Evolutionary conservation across 2,797 vertebrate species (phyloP), one percentile per base, ranked within the genome.

Genomic region (Phrynocephalus vlangalii): DNA sequence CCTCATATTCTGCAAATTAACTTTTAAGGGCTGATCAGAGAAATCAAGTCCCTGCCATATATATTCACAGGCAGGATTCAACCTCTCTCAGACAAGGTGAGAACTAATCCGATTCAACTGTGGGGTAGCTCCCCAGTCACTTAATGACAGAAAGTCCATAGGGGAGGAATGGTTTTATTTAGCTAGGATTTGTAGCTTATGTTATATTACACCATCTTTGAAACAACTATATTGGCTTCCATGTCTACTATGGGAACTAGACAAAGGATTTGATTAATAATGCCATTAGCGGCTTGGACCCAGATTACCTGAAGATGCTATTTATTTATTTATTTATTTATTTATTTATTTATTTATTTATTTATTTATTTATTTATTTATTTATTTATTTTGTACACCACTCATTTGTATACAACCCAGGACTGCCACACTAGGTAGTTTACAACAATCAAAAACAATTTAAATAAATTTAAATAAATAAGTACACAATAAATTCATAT

Each of bases 1-100:
- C 26, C 8, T 87, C 79, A 52, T 28, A 89, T 70, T 9, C 83
- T 86, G 18, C 67, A 84, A 87, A 85, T 89, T 68, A 5, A 9
- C 87, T 3, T 85, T 3, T 85, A 48, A 71, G 75, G 11, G 56
- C 0, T 85, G 52, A 87, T 33, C 60, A 56, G 24, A 48, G 44
- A 66, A 26, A 75, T 16, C 20, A 78, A 70, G 63, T 68, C 44
- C 16, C 48, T 13, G 20, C 10, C 13, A 22, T 9, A 84, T 20
- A 80, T 33, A 1, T 38, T 75, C 38, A 28, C 30, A 68, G 33
- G 16, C n/a, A 76, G 28, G 75, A 44, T 63, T 73, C 63, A 11
- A 20, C 33, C 11, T 71, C 13, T 60, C n/a, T 20, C 30, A 66
- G 9, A 24, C 56, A 83, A 68, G 10, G n/a, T 7, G 33, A 5